A percentile compares a stretch with the other conserved stretches of the same genome.
These are phyloP conservation scores for Gonatopus flavifemur DNA, from an alignment of 1,140 invertebrate genomes.

Conservation along the genomic window DNA sequence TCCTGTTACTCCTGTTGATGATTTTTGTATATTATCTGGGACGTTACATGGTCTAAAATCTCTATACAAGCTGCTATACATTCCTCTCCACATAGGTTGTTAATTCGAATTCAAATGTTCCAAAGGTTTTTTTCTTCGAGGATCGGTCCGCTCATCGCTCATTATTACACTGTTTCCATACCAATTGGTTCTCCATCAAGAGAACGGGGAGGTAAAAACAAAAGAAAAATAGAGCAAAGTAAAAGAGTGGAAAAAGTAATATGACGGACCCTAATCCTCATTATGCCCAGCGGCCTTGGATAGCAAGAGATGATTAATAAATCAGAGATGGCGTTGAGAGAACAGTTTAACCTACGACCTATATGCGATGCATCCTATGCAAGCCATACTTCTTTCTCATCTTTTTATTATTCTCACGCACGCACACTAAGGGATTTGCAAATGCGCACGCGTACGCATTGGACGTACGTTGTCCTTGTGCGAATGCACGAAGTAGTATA, in stretches of 20 bases:
- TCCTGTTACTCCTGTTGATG: no score
- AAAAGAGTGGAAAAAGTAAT: constrained; percentile 27
- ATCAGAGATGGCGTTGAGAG: constrained; percentile 48
- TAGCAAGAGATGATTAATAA: constrained; percentile 51
- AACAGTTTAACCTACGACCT: constrained; percentile 48
- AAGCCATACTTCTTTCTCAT: constrained; percentile 24
- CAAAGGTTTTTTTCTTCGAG: no score
- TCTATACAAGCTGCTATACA: no score
- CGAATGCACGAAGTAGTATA: no score
- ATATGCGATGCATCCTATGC: constrained; percentile 39
- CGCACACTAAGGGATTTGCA: constrained; percentile 9
- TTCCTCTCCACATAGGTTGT: no score
- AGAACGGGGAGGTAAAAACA: not conserved
- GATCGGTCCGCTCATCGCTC: no score
- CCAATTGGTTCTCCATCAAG: not conserved
- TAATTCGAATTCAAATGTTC: no score
- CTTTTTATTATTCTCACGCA: constrained; percentile 13
- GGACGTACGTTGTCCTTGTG: no score
- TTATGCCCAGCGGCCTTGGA: constrained; percentile 35
- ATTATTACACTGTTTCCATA: not conserved
- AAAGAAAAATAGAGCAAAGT: constrained; percentile 11
- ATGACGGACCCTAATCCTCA: constrained; percentile 34
- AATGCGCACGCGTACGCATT: no score
- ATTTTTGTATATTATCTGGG: no score
- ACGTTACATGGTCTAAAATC: no score